Evolutionary conservation across 2,113 vertebrate species (phyloP).

Genomic region (Eulemur rufifrons): DNA sequence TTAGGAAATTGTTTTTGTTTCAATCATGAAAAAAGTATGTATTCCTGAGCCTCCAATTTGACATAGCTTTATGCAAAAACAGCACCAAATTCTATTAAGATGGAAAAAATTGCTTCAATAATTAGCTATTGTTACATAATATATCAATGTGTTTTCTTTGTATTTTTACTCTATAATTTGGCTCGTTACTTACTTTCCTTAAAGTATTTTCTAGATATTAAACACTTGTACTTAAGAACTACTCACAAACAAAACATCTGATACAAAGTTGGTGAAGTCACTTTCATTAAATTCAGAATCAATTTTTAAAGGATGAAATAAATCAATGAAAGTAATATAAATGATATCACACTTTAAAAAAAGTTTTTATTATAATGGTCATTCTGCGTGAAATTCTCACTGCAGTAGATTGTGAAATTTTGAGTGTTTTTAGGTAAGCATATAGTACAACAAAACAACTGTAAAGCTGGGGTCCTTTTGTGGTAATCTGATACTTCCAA

Average conservation of each 20-base stretch:
- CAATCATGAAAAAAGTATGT: neutral
- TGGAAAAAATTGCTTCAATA: neutral
- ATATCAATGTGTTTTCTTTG: neutral
- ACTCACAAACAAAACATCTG: neutral
- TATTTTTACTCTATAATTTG: neutral
- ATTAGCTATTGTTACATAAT: neutral
- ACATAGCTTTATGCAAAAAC: neutral
- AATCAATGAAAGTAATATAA: neutral
- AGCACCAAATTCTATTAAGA: neutral
- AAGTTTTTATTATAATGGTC: neutral
- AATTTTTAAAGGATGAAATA: neutral
- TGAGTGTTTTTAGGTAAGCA: neutral
- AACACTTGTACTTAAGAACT: neutral
- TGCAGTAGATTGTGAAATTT: neutral
- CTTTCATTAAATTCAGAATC: constrained; percentile 17
- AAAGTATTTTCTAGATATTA: neutral
- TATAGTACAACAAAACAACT: neutral
- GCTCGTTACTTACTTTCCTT: neutral
- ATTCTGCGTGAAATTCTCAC: neutral
- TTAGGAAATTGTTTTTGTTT: neutral
- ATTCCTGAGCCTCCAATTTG: neutral
- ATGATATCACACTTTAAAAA: neutral
- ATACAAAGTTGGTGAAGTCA: neutral
- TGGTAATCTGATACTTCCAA: neutral
- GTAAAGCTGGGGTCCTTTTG: neutral